Evolutionary conservation across 2,797 vertebrate species (phyloP).

Genomic region (Mormyrops attenuatus): DNA sequence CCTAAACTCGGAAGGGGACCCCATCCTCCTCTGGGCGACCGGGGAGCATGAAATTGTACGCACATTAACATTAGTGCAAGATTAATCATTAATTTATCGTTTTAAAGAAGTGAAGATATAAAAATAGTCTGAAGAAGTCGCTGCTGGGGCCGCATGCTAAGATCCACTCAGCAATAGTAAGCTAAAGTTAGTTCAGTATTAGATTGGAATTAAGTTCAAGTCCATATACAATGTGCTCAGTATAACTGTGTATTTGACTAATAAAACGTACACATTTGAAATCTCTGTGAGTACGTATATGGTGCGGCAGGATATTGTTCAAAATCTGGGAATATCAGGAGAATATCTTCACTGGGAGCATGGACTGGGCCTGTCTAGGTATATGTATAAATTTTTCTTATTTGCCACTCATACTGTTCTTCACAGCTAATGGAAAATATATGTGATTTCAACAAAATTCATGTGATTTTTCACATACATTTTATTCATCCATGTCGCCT

Average conservation of each 20-base stretch:
- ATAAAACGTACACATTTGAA: background rate
- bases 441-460: background rate
- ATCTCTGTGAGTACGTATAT: background rate
- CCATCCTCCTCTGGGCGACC: background rate
- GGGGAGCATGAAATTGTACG: background rate
- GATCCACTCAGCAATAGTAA: too few relatives aligned
- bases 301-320: background rate
- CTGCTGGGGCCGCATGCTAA: too few relatives aligned
- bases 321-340: background rate
- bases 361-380: background rate
- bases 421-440: background rate
- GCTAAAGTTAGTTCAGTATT: too few relatives aligned
- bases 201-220: background rate
- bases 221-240: background rate
- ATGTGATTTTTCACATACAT: background rate
- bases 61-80: background rate
- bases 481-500: background rate
- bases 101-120: too few relatives aligned
- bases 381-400: background rate
- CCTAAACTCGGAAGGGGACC: background rate
- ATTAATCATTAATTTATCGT: background rate
- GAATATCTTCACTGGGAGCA: background rate
- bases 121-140: too few relatives aligned
- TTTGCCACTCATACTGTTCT: background rate
- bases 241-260: background rate